Evolutionary conservation across 1,140 invertebrate species (phyloP).

Genomic region (Orussus abietinus): DNA sequence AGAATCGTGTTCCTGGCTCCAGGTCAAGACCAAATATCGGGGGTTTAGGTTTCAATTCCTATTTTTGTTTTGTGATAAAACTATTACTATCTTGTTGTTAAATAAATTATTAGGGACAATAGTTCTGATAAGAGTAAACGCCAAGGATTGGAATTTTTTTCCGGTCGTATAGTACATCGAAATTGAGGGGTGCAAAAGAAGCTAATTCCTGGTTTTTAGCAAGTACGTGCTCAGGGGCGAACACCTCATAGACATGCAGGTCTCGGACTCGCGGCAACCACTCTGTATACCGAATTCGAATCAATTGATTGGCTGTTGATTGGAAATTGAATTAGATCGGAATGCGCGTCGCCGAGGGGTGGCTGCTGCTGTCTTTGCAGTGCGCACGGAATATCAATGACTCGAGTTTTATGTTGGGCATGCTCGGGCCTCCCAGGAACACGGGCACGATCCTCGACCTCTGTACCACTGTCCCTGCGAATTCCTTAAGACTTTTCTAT

Average conservation of each 20-base stretch:
- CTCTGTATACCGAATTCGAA: slow-evolving; percentile 56
- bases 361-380: slow-evolving; percentile 36
- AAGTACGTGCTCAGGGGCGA: slow-evolving; percentile 24
- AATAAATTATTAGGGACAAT: background rate
- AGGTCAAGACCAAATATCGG: slow-evolving; percentile 10
- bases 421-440: too few species aligned
- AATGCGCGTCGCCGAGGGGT: slow-evolving; percentile 44
- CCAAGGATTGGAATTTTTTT: slow-evolving; percentile 17
- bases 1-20: slow-evolving; percentile 5
- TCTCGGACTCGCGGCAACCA: slow-evolving; percentile 34
- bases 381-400: slow-evolving; percentile 47
- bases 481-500: too few species aligned
- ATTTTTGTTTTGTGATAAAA: slow-evolving; percentile 27
- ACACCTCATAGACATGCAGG: slow-evolving; percentile 46
- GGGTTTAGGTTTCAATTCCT: slow-evolving; percentile 8
- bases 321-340: slow-evolving; percentile 59
- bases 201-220: slow-evolving; percentile 36
- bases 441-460: too few species aligned
- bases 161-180: slow-evolving; percentile 17
- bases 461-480: too few species aligned
- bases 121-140: background rate
- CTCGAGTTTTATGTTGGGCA: too few species aligned
- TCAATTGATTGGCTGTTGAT: slow-evolving; percentile 61
- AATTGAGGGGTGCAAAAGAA: slow-evolving; percentile 32
- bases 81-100: slow-evolving; percentile 19